These are phyloP conservation scores for Troides aeacus DNA, from an alignment of 2,888 invertebrate genomes.

Conservation along the genomic window DNA sequence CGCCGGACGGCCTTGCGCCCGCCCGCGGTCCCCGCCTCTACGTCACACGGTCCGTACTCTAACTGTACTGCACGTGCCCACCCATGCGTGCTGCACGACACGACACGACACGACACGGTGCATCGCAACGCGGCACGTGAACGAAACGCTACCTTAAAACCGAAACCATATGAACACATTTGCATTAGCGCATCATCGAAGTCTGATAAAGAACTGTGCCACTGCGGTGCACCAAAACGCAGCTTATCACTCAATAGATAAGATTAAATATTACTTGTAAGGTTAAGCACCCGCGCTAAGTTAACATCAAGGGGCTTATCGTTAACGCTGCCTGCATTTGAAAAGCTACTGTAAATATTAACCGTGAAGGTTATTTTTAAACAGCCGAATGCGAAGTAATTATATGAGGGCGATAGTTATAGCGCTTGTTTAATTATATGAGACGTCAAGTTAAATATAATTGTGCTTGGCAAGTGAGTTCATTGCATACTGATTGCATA, in stretches of 20 bases:
- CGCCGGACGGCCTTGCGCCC: conserved; percentile 25
- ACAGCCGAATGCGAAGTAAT: background rate
- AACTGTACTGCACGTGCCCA: conserved; percentile 36
- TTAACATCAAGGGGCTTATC: conserved; percentile 18
- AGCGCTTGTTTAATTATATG: conserved; percentile 11
- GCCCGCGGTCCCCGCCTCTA: conserved; percentile 7
- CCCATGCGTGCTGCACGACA: conserved; percentile 14
- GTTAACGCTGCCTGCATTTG: conserved; percentile 11
- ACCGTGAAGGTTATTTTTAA: conserved; percentile 11
- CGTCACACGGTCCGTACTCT: conserved; percentile 29
- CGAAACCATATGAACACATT: background rate
- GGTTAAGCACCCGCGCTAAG: background rate
- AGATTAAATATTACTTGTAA: conserved; percentile 17
- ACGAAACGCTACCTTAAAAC: conserved; percentile 9
- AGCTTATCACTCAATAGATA: conserved; percentile 14
- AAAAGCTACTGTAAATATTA: conserved; percentile 25
- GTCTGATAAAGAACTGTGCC: background rate
- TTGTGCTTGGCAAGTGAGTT: background rate
- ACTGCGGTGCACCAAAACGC: background rate
- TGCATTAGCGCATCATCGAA: background rate
- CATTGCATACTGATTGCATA: no score
- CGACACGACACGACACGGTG: background rate
- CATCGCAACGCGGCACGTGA: background rate
- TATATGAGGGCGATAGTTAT: conserved; percentile 15
- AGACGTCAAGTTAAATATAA: conserved; percentile 17